Evolutionary conservation across 2,797 vertebrate genomes (phyloP).

Genomic region (Arctocebus calabarensis): DNA sequence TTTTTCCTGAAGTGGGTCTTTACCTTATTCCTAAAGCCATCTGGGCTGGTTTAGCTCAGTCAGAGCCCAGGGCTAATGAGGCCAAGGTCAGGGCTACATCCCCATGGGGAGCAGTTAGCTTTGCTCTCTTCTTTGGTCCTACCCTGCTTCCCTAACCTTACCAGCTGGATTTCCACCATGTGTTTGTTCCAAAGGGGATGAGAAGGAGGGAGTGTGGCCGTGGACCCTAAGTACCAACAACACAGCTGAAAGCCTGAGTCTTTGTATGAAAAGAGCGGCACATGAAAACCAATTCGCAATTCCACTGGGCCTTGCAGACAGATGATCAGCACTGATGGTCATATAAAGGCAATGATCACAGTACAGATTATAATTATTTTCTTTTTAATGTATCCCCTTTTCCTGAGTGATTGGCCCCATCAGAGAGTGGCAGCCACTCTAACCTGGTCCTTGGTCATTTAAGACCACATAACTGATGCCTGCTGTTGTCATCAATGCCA

Average conservation of each 20-base stretch:
- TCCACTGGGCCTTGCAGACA: conserved; percentile 49
- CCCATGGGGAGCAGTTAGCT: conserved; percentile 53
- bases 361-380: conserved; percentile 36
- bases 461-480: conserved; percentile 71
- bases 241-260: conserved; percentile 37
- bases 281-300: conserved; percentile 28
- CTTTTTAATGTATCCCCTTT: conserved; percentile 71
- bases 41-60: conserved; percentile 63
- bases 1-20: conserved; percentile 35
- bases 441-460: conserved; percentile 73
- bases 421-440: conserved; percentile 74
- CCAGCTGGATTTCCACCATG: conserved; percentile 60
- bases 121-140: conserved; percentile 48
- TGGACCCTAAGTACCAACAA: not conserved
- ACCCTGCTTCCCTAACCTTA: conserved; percentile 46
- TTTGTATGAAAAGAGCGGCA: conserved; percentile 4
- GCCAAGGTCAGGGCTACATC: conserved; percentile 58
- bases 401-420: conserved; percentile 74
- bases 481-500: conserved; percentile 64
- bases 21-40: conserved; percentile 60
- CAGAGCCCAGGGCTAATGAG: conserved; percentile 59
- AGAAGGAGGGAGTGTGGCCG: not conserved
- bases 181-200: not conserved
- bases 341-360: conserved; percentile 1
- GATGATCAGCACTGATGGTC: conserved; percentile 45